Evolutionary conservation across 2,888 invertebrate genomes (phyloP), one percentile per base, ranked within the genome.

Genomic region (Drosophila formosana): DNA sequence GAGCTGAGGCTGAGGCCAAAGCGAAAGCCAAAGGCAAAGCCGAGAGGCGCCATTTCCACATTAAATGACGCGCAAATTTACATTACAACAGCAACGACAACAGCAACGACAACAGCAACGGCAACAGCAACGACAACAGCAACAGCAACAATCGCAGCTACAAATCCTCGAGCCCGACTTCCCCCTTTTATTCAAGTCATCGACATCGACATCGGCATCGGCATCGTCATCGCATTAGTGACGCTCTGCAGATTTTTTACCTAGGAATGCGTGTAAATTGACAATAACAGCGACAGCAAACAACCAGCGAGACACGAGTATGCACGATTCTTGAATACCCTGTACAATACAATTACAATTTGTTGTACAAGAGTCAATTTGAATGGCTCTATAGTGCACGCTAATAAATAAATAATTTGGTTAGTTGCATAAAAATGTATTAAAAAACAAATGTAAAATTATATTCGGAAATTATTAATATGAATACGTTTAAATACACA

Each of bases 41-140:
- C 46, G 61, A 80, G 69, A 61, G 65, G 41, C 56, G 61, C 55
- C 68, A 73, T 67, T 78, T 62, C 46, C 62, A 62, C 79, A 79
- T 84, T 75, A 75, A 88, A 89, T 88, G 84, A 80, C 72, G 79
- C 88, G 83, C 81, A 77, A 86, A 88, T 83, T 88, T 85, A 87
- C 89, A 79, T 75, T 77, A 68, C 68, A 61, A 53, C 67, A 58
- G 41, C 66, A 57, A 58, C 49, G n/a, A n/a, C n/a, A n/a, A 18
- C 18, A 18, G 18, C 18, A 18, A 18, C 18, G 1, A 18, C 18
- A 18, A 68, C 67, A 61, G 50, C 67, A 58, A 37, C 66, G 57
- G 52, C 50, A 45, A 53, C 66, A 28, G 13, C 28, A 11, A 34
- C 43, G 4, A 8, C n/a, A 4, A 66, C 34, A 32, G 32, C 32